Evolutionary conservation across 2,797 vertebrate genomes (phyloP).

Genomic region (Erpetoichthys calabaricus): DNA sequence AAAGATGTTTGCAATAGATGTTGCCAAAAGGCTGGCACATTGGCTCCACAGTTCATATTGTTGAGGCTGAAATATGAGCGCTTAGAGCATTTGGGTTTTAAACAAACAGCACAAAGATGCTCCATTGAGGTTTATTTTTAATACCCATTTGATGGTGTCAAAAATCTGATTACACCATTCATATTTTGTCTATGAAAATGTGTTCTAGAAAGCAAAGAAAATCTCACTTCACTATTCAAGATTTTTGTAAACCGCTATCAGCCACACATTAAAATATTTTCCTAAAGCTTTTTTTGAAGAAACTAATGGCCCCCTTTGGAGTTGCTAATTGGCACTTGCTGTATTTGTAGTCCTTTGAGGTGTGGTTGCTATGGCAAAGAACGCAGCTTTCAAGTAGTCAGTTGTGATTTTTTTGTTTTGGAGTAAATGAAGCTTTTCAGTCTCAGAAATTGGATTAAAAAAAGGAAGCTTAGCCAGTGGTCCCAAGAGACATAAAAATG

Average conservation of each 20-base stretch:
- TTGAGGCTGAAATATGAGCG: no score
- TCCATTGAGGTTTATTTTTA: no score
- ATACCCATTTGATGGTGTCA: no score
- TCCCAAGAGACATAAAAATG: conserved; percentile 26
- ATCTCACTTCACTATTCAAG: not conserved
- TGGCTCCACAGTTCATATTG: no score
- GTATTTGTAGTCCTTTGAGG: conserved; percentile 54
- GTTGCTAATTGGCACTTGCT: conserved; percentile 72
- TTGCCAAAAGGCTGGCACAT: no score
- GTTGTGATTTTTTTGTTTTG: conserved; percentile 44
- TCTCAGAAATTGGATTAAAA: conserved; percentile 24
- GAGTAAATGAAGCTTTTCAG: conserved; percentile 32
- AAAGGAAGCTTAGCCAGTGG: conserved; percentile 29
- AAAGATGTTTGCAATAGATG: no score
- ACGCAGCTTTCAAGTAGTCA: conserved; percentile 60
- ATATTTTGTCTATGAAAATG: not conserved
- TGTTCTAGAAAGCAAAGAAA: not conserved
- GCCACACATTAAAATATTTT: conserved; percentile 17
- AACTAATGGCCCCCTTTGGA: conserved; percentile 64
- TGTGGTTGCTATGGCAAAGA: conserved; percentile 60
- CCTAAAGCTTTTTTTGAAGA: conserved; percentile 41
- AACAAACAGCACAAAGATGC: no score
- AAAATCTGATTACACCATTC: no score
- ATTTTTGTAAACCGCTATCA: conserved; percentile 1
- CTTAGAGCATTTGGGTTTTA: no score